Percentiles rank a stretch among this genome's conserved stretches.
These are phyloP conservation scores for Sandelia bainsii DNA, from an alignment of 2,797 vertebrate genomes.

Conservation along the genomic window DNA sequence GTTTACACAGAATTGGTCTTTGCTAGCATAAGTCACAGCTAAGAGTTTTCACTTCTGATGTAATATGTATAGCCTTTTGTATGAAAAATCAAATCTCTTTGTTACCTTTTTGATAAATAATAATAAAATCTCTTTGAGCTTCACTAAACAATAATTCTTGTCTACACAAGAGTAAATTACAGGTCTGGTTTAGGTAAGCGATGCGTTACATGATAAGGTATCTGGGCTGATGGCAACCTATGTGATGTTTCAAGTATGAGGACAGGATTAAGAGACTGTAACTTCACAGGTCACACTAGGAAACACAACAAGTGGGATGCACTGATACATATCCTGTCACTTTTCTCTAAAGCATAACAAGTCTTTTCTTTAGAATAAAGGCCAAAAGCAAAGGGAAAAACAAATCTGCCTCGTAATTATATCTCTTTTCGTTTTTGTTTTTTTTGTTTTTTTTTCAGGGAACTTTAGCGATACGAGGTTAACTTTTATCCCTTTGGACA, in stretches of 20 bases:
- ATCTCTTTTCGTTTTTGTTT: too few relatives aligned
- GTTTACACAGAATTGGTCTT: too few relatives aligned
- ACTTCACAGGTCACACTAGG: conserved; percentile 28
- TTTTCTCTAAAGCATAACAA: too few relatives aligned
- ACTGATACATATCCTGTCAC: conserved; percentile 2
- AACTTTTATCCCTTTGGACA: not conserved
- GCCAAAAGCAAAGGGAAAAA: too few relatives aligned
- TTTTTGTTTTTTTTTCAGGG: too few relatives aligned
- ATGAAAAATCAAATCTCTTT: not conserved
- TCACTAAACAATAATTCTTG: not conserved
- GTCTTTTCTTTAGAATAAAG: too few relatives aligned
- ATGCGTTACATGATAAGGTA: conserved; percentile 48
- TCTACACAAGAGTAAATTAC: not conserved
- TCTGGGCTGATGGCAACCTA: conserved; percentile 69
- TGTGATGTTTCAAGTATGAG: conserved; percentile 70
- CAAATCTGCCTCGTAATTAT: too few relatives aligned
- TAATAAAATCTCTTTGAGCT: not conserved
- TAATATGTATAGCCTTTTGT: not conserved
- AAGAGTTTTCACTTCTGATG: not conserved
- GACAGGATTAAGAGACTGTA: conserved; percentile 44
- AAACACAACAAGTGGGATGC: conserved; percentile 36
- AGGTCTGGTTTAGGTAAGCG: conserved; percentile 11
- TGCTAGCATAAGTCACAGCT: not conserved
- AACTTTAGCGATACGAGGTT: too few relatives aligned
- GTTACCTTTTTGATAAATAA: not conserved